A percentile compares a stretch with the other conserved stretches of the same genome.
phyloP scores from a whole-genome alignment of 2,888 invertebrate species.

The Carabus problematicus region DNA sequence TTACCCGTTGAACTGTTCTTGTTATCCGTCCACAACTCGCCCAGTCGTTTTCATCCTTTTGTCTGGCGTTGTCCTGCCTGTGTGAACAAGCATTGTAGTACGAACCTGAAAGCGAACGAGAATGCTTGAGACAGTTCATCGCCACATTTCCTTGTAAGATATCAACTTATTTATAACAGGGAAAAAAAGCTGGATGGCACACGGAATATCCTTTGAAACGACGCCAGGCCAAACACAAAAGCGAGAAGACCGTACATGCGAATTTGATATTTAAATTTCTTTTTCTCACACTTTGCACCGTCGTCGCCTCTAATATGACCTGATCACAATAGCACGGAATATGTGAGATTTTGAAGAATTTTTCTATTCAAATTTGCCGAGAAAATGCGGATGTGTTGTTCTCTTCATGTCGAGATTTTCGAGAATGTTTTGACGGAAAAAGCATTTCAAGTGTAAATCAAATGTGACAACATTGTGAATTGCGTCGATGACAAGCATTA shows the following conservation, averaged over 20 bases:
- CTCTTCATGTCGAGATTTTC: too few species aligned
- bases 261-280: slow-evolving; percentile 41
- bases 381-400: too few species aligned
- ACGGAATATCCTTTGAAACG: slow-evolving; percentile 30
- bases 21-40: slow-evolving; percentile 9
- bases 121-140: not conserved
- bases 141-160: slow-evolving; percentile 19
- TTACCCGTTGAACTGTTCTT: slow-evolving; percentile 26
- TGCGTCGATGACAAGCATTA: slow-evolving; percentile 23
- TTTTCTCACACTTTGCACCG: slow-evolving; percentile 22
- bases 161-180: slow-evolving; percentile 35
- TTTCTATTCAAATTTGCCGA: too few species aligned
- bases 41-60: too few species aligned
- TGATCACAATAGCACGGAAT: slow-evolving; percentile 33
- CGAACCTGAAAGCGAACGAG: not conserved
- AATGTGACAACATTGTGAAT: slow-evolving; percentile 24
- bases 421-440: too few species aligned
- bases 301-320: slow-evolving; percentile 31
- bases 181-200: slow-evolving; percentile 16
- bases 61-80: too few species aligned
- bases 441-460: not conserved
- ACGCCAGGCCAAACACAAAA: slow-evolving; percentile 37
- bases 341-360: too few species aligned
- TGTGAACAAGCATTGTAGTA: too few species aligned
- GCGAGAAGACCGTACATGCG: slow-evolving; percentile 21